Evolutionary conservation across 1,140 invertebrate genomes (phyloP).

Genomic region (Caenorhabditis brenneri): DNA sequence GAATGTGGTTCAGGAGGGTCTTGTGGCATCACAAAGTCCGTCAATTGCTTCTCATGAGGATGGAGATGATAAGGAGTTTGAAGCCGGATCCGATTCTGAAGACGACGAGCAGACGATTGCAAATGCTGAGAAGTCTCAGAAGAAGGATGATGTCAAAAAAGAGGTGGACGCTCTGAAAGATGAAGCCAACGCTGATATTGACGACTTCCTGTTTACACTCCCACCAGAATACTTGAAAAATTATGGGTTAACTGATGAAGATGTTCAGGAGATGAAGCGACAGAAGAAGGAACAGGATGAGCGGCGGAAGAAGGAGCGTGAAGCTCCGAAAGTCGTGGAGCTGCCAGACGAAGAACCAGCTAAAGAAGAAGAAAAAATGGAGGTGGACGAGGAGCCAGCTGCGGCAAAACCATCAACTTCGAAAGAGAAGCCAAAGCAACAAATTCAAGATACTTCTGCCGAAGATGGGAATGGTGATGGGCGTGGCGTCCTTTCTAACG

Average conservation of each 20-base stretch:
- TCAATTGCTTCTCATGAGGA: slow-evolving; percentile 52
- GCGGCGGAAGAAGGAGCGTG: not conserved
- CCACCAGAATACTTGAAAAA: not conserved
- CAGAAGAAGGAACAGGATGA: not conserved
- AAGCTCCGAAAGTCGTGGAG: not conserved
- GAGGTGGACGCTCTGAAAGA: slow-evolving; percentile 1
- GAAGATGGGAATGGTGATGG: slow-evolving; percentile 49
- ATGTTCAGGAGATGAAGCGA: slow-evolving; percentile 13
- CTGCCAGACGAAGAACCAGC: not conserved
- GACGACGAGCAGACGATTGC: slow-evolving; percentile 91
- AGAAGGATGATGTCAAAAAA: slow-evolving; percentile 59
- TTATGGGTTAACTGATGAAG: not conserved
- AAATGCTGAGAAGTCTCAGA: slow-evolving; percentile 82
- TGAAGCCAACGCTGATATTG: not conserved
- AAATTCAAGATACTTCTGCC: not conserved
- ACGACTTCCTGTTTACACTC: not conserved
- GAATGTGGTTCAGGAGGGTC: slow-evolving; percentile 72
- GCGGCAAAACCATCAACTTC: not conserved
- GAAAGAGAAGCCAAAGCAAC: not conserved
- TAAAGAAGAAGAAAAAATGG: not conserved
- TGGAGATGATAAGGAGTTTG: slow-evolving; percentile 11
- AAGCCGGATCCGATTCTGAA: slow-evolving; percentile 78
- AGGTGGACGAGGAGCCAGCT: not conserved
- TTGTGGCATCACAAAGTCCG: slow-evolving; percentile 46
- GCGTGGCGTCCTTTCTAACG: slow-evolving; percentile 45